phyloP scores from a whole-genome alignment of 1,140 invertebrate species.

The Sesamia nonagrioides region DNA sequence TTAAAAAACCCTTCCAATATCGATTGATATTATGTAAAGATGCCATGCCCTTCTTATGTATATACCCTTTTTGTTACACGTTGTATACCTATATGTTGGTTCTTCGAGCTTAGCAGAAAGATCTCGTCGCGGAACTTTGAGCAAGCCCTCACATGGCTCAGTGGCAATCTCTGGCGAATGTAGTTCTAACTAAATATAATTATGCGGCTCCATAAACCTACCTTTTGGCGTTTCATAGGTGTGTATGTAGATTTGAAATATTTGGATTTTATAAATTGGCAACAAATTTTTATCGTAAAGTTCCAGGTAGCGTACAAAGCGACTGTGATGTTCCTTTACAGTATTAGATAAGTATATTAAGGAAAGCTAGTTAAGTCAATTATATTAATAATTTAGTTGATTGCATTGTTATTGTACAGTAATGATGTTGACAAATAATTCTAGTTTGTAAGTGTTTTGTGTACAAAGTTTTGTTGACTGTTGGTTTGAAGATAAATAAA shows the following conservation, averaged over 20 bases:
- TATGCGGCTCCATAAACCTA: no score
- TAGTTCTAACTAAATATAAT: no score
- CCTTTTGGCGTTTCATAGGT: no score
- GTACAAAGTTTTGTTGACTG: slow-evolving; percentile 76
- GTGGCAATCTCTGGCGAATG: no score
- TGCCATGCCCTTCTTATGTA: no score
- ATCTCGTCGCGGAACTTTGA: no score
- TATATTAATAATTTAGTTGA: slow-evolving; percentile 30
- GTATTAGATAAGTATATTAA: slow-evolving; percentile 70
- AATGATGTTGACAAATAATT: slow-evolving; percentile 50
- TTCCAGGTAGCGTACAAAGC: slow-evolving; percentile 58
- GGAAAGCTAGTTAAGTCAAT: slow-evolving; percentile 58
- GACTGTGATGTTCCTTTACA: slow-evolving; percentile 81
- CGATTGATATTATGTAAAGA: no score
- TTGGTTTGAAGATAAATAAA: slow-evolving; percentile 64
- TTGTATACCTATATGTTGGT: no score
- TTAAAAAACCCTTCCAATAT: no score
- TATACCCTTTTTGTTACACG: no score
- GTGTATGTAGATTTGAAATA: neutral
- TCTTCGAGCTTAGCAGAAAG: no score
- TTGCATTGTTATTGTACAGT: slow-evolving; percentile 30
- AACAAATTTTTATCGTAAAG: neutral
- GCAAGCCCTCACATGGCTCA: no score
- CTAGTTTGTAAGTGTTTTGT: slow-evolving; percentile 59
- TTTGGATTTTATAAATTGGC: neutral